Conservation (phyloP, 1,140 invertebrate species). For the Metaphire vulgaris region DNA sequence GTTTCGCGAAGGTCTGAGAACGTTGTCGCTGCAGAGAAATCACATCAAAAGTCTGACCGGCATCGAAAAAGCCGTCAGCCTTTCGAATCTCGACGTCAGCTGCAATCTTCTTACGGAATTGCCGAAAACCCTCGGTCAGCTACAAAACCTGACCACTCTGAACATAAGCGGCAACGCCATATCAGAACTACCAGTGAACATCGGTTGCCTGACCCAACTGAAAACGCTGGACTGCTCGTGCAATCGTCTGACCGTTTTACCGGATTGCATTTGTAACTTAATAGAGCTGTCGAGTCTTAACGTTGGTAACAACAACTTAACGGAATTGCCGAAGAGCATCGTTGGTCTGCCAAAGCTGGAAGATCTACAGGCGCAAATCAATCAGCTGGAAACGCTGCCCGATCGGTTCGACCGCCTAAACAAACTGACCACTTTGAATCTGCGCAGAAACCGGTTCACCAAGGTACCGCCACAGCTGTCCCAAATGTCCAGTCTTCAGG, state of each 20-base stretch:
- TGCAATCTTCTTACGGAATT: slow-evolving; percentile 1
- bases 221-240: slow-evolving; percentile 12
- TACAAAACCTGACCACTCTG: slow-evolving; percentile 1
- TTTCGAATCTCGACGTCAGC: slow-evolving; percentile 5
- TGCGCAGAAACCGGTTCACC: slow-evolving; percentile 12
- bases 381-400: slow-evolving; percentile 5
- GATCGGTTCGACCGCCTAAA: neutral
- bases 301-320: slow-evolving; percentile 3
- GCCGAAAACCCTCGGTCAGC: slow-evolving; percentile 1
- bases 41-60: slow-evolving; percentile 2
- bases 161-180: slow-evolving; percentile 3
- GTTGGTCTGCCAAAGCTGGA: slow-evolving; percentile 3
- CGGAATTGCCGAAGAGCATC: neutral
- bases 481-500: neutral
- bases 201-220: slow-evolving; percentile 7
- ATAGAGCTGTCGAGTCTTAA: neutral
- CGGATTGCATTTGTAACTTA: neutral
- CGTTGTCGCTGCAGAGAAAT: slow-evolving; percentile 9
- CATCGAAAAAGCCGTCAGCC: slow-evolving; percentile 3
- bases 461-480: neutral
- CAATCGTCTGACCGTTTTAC: slow-evolving; percentile 4
- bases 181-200: neutral
- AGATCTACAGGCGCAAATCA: slow-evolving; percentile 2
- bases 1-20: slow-evolving; percentile 6
- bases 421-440: slow-evolving; percentile 1